These are phyloP conservation scores for Zaprionus vittiger DNA, from an alignment of 1,140 invertebrate species.

Conservation along the genomic window DNA sequence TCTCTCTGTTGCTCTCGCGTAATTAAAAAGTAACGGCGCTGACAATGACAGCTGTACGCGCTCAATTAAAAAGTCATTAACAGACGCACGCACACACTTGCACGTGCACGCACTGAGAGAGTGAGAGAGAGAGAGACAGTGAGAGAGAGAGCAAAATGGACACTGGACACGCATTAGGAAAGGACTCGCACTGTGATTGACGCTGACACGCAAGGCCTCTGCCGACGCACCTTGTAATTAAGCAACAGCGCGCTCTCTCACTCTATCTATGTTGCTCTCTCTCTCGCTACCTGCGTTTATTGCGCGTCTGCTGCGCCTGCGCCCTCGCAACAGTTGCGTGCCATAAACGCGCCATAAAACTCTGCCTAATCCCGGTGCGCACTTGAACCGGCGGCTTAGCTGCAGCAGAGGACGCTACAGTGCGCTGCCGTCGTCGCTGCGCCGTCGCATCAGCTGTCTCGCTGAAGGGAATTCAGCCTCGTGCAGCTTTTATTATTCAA, in stretches of 20 bases:
- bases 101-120: conserved; percentile 21
- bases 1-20: conserved; percentile 21
- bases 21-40: conserved; percentile 76
- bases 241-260: conserved; percentile 4
- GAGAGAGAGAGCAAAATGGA: conserved; percentile 7
- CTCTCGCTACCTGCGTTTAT: conserved; percentile 34
- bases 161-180: conserved; percentile 36
- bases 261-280: conserved; percentile 2
- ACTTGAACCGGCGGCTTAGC: conserved; percentile 45
- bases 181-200: conserved; percentile 67
- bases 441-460: conserved; percentile 60
- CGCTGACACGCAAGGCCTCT: conserved; percentile 65
- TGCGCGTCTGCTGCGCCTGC: conserved; percentile 12
- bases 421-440: not conserved
- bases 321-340: conserved; percentile 58
- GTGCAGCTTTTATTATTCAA: conserved; percentile 27
- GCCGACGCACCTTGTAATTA: conserved; percentile 54
- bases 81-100: conserved; percentile 45
- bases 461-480: not conserved
- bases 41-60: conserved; percentile 73
- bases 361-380: conserved; percentile 54
- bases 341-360: conserved; percentile 72
- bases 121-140: not conserved
- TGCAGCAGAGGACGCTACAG: not conserved
- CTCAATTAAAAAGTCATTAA: conserved; percentile 83